phyloP scores from a whole-genome alignment of 2,888 invertebrate species.

The Lysandra coridon region DNA sequence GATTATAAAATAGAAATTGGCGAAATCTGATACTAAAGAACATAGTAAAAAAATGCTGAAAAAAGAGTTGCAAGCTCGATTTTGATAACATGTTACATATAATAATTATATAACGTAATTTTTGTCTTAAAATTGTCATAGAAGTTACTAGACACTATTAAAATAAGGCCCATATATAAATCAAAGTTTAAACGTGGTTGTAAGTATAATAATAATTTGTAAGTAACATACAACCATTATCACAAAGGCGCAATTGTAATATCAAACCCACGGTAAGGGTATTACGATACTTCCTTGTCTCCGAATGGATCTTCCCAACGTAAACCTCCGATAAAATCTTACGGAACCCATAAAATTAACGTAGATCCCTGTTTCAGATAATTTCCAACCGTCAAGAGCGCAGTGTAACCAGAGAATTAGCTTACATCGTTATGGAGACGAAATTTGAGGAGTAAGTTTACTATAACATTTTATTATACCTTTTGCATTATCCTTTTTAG shows the following conservation, averaged over 20 bases:
- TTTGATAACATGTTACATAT: too few relatives aligned
- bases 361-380: constrained; percentile 21
- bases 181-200: too few relatives aligned
- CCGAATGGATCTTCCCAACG: neutral
- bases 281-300: neutral
- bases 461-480: too few relatives aligned
- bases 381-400: constrained; percentile 53
- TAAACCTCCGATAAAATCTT: constrained; percentile 17
- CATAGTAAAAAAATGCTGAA: too few relatives aligned
- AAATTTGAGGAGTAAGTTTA: constrained; percentile 78
- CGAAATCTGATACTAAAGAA: too few relatives aligned
- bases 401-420: constrained; percentile 75
- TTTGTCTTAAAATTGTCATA: too few relatives aligned
- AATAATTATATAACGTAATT: too few relatives aligned
- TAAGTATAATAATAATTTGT: neutral
- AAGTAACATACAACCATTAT: neutral
- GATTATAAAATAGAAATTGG: too few relatives aligned
- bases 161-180: too few relatives aligned
- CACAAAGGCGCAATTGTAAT: neutral
- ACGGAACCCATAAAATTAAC: constrained; percentile 13
- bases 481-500: too few relatives aligned
- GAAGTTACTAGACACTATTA: too few relatives aligned
- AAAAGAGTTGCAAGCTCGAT: too few relatives aligned
- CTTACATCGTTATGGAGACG: constrained; percentile 78
- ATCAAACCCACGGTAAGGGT: neutral